Base-by-base conservation (phyloP, 2,113 vertebrate species). In the Argyrosomus japonicus region DNA sequence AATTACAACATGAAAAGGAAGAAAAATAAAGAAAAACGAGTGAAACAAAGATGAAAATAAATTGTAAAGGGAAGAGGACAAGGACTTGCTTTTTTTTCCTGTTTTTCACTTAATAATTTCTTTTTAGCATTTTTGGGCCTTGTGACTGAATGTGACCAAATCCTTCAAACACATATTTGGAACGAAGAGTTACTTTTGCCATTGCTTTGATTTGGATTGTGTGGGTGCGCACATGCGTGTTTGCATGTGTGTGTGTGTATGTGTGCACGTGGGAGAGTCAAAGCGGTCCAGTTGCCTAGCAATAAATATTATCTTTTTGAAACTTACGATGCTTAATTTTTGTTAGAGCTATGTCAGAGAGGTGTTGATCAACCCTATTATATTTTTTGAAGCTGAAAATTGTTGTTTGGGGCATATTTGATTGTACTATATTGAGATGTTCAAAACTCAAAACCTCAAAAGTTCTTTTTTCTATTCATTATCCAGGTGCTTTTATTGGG, bases 1-100 rank as follows among this genome's bases (percentile, higher is more conserved):
- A 93, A 90, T 93, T 94, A 92, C 76, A 62, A 77, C 63, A 79
- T 85, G 75, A 85, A 84, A 87, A 85, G 68, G 67, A 67, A 54
- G 21, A 43, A 36, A 61, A 32, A 13, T n/a, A 50, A 1, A 56
- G 18, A 64, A 51, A 53, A 36, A 32, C 58, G 57, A 62, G 45
- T 18, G 13, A 63, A 85, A 80, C 72, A 53, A 68, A 56, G 67
- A 71, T 58, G 15, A 54, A 77, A 75, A 64, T 25, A 3, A 72
- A 58, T 76, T 65, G 1, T 21, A 82, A 68, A 53, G 51, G 17
- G 53, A 87, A 32, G 25, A 57, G 25, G 48, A 73, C 65, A 75
- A 69, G 79, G 75, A 79, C 67, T 45, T 0, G 3, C 6, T 88
- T 86, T 61, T 86, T 61, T 36, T 27, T 60, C 7, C 43, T 47